Conservation (phyloP, 1,140 invertebrate genomes). For the Drosophila seguyi region DNA sequence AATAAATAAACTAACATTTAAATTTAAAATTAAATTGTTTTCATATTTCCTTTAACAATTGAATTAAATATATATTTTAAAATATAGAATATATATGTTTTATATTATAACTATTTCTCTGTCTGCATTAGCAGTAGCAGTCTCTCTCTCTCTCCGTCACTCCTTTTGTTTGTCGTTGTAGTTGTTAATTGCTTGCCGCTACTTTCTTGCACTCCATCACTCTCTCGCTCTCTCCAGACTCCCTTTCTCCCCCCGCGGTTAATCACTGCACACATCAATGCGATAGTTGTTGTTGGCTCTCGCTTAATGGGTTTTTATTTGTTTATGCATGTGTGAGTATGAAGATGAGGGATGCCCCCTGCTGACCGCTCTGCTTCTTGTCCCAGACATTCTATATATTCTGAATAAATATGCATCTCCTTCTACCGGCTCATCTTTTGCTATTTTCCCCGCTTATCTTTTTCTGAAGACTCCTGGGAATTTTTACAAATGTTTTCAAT, state of each 20-base stretch:
- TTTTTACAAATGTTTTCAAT: conserved; percentile 72
- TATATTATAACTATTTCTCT: not conserved
- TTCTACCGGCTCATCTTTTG: conserved; percentile 11
- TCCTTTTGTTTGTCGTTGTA: conserved; percentile 69
- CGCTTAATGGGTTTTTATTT: conserved; percentile 82
- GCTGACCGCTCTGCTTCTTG: conserved; percentile 34
- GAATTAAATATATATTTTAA: too few species aligned
- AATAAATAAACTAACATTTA: too few species aligned
- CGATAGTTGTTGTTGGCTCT: conserved; percentile 69
- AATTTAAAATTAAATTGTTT: too few species aligned
- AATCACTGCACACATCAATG: conserved; percentile 75
- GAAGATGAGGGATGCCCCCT: conserved; percentile 56
- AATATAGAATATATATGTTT: too few species aligned
- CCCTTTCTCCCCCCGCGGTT: conserved; percentile 39
- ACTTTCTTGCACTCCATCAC: conserved; percentile 67
- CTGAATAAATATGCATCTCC: conserved; percentile 1
- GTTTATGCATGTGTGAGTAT: conserved; percentile 65
- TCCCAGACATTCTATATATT: conserved; percentile 9
- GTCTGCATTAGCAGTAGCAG: conserved; percentile 9
- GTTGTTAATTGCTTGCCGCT: conserved; percentile 80
- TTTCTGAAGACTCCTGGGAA: conserved; percentile 60
- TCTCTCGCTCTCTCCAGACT: conserved; percentile 6
- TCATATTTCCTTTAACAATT: too few species aligned
- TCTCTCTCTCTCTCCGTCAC: conserved; percentile 2
- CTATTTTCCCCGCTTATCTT: conserved; percentile 37